Evolutionary conservation across 2,888 invertebrate genomes (phyloP), one percentile per base, ranked within the genome.

Genomic region (Teleiodes luculella): DNA sequence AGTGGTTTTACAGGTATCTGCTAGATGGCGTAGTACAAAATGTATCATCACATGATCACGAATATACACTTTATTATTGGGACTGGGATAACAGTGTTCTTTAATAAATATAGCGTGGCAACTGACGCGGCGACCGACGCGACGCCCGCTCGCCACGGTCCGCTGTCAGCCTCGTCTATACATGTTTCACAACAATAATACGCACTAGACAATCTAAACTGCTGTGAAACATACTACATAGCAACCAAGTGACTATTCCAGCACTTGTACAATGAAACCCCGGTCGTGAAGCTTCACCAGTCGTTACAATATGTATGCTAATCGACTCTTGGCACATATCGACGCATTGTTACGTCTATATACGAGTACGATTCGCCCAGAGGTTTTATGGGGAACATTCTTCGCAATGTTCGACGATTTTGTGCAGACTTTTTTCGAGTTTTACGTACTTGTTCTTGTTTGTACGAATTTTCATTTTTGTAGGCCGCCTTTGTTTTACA

Each of bases 271-370:
- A 43, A 37, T 47, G 47, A 47, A 20, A 16, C 24, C 10, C 13
- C 28, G 46, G 46, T 31, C 3, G 13, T 11, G 31, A 31, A 30
- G 10, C 46, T 37, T 6, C 31, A 39, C 28, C 49, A 24, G 45
- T 47, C 49, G 52, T 52, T 52, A 54, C 57, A 57, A 57, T 57
- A 57, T 54, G 54, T 57, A 57, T 57, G 57, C 52, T 54, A 57
- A 57, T 57, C 54, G 54, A 48, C 52, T 13, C 37, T 53, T 35
- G 53, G 30, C 53, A 46, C 45, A 54, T 24, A 55, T 54, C 48
- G 53, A 31, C 53, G 46, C 46, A 45, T 47, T 41, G 53, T 56
- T 43, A 52, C 48, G 52, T 46, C 45, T 54, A 43, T 49, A 54
- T 54, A 54, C 37, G 52, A 52, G 11, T 16, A 14, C 50, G 18